Percentiles rank a stretch among this genome's conserved stretches.
These are phyloP conservation scores for Acanthis flammea DNA, from an alignment of 2,797 vertebrate species.

Conservation along the genomic window DNA sequence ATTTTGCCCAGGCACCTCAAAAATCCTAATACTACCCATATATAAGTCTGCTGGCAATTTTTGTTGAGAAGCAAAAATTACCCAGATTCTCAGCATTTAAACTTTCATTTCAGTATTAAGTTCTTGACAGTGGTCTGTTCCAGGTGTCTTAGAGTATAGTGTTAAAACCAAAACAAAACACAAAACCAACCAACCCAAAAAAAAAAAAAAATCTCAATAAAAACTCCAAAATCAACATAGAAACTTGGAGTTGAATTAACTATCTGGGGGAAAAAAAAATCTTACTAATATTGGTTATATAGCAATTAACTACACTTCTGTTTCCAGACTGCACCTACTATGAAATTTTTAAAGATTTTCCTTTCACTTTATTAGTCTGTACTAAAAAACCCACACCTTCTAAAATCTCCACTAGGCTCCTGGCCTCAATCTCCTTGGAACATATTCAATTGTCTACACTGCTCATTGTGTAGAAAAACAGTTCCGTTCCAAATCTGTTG, in stretches of 20 bases:
- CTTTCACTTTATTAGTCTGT: not conserved
- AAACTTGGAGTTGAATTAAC: not conserved
- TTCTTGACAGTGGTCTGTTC: not conserved
- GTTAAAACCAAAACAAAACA: not conserved
- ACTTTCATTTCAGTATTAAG: not conserved
- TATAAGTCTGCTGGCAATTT: not conserved
- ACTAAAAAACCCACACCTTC: not conserved
- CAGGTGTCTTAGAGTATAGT: not conserved
- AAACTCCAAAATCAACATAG: not conserved
- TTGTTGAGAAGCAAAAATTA: not conserved
- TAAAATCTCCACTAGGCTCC: not conserved
- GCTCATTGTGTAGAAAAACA: not conserved
- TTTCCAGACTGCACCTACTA: not conserved
- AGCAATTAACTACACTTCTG: not conserved
- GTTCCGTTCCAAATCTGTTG: accelerated
- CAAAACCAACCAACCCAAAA: not conserved
- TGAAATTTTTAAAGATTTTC: not conserved
- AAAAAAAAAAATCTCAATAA: not conserved
- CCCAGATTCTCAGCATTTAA: not conserved
- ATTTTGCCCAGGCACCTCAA: not conserved
- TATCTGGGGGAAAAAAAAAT: not conserved
- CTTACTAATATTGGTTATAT: not conserved
- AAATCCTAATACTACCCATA: not conserved
- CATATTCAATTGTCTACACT: not conserved
- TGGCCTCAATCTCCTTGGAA: not conserved